Conservation (phyloP, 2,113 vertebrate genomes). For the Peromyscus polionotus region DNA sequence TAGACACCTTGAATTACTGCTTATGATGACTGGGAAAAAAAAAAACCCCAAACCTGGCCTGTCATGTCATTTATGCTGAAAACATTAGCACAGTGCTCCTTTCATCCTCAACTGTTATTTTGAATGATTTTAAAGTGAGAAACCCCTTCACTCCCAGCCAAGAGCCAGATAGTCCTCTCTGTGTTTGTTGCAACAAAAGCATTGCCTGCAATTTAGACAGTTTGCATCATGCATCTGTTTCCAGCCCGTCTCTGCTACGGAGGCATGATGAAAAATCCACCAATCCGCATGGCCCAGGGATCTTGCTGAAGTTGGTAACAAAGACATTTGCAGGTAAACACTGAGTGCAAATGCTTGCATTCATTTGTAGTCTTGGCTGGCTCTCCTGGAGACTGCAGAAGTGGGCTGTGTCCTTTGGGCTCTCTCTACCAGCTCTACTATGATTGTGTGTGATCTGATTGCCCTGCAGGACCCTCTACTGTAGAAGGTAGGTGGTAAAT, state of each 20-base stretch:
- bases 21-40: not conserved
- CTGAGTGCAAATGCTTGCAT: not conserved
- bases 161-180: not conserved
- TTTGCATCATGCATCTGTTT: slow-evolving; percentile 78
- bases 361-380: not conserved
- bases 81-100: not conserved
- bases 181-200: slow-evolving; percentile 31
- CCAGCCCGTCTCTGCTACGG: not conserved
- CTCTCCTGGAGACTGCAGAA: not conserved
- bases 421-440: not conserved
- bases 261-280: slow-evolving; percentile 78
- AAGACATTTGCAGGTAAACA: not conserved
- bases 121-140: slow-evolving; percentile 35
- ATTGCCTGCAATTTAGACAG: slow-evolving; percentile 55
- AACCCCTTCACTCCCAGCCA: not conserved
- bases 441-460: not conserved
- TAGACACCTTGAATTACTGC: not conserved
- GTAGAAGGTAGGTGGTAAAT: slow-evolving; percentile 50
- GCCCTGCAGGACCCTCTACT: not conserved
- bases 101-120: slow-evolving; percentile 28
- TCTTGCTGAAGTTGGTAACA: not conserved
- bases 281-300: slow-evolving; percentile 46
- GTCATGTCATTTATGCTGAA: not conserved
- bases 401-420: not conserved
- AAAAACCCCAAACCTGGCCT: not conserved